Evolutionary conservation across 2,797 vertebrate species (phyloP).

Genomic region (Cyclopterus lumpus): DNA sequence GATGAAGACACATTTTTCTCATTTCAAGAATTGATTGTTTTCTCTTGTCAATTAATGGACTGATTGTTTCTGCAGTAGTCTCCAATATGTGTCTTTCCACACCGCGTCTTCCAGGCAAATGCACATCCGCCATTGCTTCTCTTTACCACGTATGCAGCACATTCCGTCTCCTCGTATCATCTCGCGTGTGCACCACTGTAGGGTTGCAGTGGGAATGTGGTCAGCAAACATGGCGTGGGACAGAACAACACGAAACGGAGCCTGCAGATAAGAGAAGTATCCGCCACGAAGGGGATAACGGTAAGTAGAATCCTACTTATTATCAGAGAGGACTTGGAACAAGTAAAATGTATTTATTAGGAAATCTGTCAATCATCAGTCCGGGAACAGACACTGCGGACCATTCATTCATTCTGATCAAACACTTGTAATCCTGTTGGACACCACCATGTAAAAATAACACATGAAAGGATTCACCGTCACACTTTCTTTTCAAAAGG

Average conservation of each 20-base stretch:
- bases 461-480: constrained; percentile 43
- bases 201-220: constrained; percentile 12
- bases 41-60: not conserved
- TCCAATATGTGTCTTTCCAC: not conserved
- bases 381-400: constrained; percentile 2
- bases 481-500: constrained; percentile 30
- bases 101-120: not conserved
- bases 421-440: constrained; percentile 29
- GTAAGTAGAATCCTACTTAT: too few species aligned
- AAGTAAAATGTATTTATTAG: too few species aligned
- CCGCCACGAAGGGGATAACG: too few species aligned
- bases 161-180: not conserved
- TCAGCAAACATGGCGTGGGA: constrained; percentile 9
- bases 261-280: too few species aligned
- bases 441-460: constrained; percentile 48
- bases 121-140: not conserved
- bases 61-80: not conserved
- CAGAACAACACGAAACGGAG: constrained; percentile 23
- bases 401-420: constrained; percentile 38
- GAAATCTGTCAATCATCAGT: constrained; percentile 2
- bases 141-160: not conserved
- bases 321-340: too few species aligned
- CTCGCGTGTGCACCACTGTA: not conserved
- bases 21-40: not conserved
- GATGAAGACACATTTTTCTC: not conserved